These are phyloP conservation scores for Hetaerina americana DNA, from an alignment of 1,140 invertebrate genomes.

Conservation along the genomic window DNA sequence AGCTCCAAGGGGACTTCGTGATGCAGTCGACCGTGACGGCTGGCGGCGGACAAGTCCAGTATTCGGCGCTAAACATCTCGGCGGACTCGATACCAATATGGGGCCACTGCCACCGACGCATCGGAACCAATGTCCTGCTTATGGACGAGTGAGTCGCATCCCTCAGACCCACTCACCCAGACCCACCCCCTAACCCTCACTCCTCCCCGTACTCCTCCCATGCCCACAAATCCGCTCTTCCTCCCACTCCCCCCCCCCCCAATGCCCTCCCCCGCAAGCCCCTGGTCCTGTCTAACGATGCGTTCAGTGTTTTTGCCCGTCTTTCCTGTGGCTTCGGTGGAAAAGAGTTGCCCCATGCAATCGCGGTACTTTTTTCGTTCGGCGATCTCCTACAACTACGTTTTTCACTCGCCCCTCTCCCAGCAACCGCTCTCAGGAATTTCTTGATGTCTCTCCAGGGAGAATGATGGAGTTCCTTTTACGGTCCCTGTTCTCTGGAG, in stretches of 20 bases:
- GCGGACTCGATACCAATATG: conserved; percentile 50
- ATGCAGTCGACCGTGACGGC: conserved; percentile 40
- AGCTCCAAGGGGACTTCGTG: conserved; percentile 50
- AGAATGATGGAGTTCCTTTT: too few species aligned
- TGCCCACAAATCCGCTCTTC: too few species aligned
- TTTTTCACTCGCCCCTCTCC: too few species aligned
- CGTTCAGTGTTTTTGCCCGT: background rate
- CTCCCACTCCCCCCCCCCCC: background rate
- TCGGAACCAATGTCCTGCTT: conserved; percentile 44
- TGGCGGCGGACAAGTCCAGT: conserved; percentile 35
- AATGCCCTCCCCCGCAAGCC: background rate
- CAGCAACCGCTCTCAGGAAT: too few species aligned
- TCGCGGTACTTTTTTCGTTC: too few species aligned
- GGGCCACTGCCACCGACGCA: conserved; percentile 46
- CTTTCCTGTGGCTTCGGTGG: background rate
- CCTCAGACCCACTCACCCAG: background rate
- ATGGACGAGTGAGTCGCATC: conserved; percentile 38
- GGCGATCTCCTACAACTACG: too few species aligned
- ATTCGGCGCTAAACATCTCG: conserved; percentile 46
- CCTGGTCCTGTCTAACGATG: background rate
- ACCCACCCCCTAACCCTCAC: background rate
- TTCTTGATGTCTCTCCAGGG: too few species aligned
- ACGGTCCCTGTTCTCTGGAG: too few species aligned
- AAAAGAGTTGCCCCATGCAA: background rate
- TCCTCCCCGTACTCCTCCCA: background rate